Percentiles rank a stretch among this genome's conserved stretches.
phyloP scores from a whole-genome alignment of 2,113 vertebrate genomes.

The Rana temporaria region DNA sequence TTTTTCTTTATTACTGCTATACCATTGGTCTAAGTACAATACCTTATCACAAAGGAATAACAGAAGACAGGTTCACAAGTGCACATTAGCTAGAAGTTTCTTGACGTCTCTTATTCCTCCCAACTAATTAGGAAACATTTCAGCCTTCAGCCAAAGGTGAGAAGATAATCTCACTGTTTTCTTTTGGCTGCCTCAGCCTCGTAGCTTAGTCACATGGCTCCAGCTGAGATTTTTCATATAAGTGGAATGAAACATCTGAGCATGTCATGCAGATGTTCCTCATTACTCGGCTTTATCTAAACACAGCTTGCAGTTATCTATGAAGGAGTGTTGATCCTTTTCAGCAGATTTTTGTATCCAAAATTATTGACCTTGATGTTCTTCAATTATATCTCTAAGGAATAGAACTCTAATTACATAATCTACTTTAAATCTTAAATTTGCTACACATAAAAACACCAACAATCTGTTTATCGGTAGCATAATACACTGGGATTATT shows the following conservation, averaged over 20 bases:
- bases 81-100: no score
- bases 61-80: no score
- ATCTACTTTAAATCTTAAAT: slow-evolving; percentile 39
- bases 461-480: slow-evolving; percentile 26
- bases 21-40: no score
- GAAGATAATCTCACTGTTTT: not conserved
- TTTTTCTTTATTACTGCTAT: no score
- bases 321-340: slow-evolving; percentile 43
- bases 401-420: slow-evolving; percentile 41
- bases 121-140: not conserved
- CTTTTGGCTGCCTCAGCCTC: not conserved
- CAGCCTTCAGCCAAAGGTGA: not conserved
- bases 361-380: slow-evolving; percentile 49
- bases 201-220: not conserved
- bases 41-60: no score
- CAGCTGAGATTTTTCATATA: slow-evolving; percentile 35
- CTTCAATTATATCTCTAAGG: slow-evolving; percentile 14
- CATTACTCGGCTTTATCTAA: slow-evolving; percentile 37
- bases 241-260: slow-evolving; percentile 35
- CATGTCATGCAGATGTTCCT: slow-evolving; percentile 46
- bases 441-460: slow-evolving; percentile 25
- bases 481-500: not conserved
- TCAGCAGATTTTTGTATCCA: slow-evolving; percentile 40
- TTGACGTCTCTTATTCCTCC: not conserved
- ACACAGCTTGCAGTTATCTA: slow-evolving; percentile 23